Evolutionary conservation across 2,888 invertebrate genomes (phyloP).

Genomic region (Pheosia tremula): DNA sequence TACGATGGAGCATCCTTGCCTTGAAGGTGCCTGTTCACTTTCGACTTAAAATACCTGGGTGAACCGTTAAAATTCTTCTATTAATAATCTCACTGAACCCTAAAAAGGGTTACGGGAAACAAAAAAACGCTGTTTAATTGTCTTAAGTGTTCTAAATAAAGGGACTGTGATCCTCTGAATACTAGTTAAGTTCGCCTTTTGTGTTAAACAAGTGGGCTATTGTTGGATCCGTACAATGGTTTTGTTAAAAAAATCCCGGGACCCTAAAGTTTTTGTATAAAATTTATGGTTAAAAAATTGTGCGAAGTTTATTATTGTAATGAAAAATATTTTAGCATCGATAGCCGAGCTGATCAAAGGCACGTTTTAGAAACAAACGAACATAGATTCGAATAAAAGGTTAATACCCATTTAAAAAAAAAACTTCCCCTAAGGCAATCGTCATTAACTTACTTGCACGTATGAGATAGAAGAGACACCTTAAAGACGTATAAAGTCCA

Average conservation of each 20-base stretch:
- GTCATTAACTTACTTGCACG: too few relatives aligned
- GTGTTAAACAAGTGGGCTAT: conserved; percentile 51
- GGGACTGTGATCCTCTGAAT: conserved; percentile 52
- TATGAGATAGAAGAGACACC: too few relatives aligned
- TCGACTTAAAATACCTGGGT: too few relatives aligned
- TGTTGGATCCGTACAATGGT: conserved; percentile 44
- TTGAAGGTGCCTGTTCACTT: too few relatives aligned
- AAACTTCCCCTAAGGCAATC: too few relatives aligned
- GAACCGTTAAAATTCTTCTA: neutral
- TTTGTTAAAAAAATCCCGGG: conserved; percentile 29
- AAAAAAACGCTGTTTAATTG: conserved; percentile 64
- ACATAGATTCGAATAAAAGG: too few relatives aligned
- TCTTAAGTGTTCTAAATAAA: conserved; percentile 63
- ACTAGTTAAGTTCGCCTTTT: conserved; percentile 47
- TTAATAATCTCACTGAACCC: conserved; percentile 29
- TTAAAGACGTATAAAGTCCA: too few relatives aligned
- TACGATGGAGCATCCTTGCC: too few relatives aligned
- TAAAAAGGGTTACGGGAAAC: conserved; percentile 46
- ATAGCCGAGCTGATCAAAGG: too few relatives aligned
- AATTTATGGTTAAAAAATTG: conserved; percentile 12
- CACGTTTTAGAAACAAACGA: too few relatives aligned
- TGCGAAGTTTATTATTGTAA: conserved; percentile 1
- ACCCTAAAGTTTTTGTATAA: conserved; percentile 7
- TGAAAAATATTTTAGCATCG: neutral
- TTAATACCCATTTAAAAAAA: too few relatives aligned